A percentile compares a stretch with the other conserved stretches of the same genome.
These are phyloP conservation scores for Vimba vimba DNA, from an alignment of 2,113 vertebrate genomes.

Conservation along the genomic window DNA sequence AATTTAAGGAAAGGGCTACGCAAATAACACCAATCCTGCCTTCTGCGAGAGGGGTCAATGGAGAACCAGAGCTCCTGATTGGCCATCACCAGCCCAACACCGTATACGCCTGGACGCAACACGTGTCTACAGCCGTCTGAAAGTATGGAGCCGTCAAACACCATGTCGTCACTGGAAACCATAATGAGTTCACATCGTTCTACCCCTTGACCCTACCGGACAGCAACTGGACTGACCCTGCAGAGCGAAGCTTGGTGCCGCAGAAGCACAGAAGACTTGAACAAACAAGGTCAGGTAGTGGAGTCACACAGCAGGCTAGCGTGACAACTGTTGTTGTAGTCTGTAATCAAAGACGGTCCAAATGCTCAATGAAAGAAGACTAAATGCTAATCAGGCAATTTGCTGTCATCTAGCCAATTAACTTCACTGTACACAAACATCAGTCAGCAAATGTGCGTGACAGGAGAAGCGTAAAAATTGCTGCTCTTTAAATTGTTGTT, in stretches of 20 bases:
- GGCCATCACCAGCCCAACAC: neutral
- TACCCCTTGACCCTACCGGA: slow-evolving; percentile 33
- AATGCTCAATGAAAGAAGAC: slow-evolving; percentile 31
- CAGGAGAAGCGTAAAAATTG: neutral
- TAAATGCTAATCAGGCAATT: slow-evolving; percentile 42
- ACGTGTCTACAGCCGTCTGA: neutral
- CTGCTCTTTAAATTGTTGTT: slow-evolving; percentile 29
- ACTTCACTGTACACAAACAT: slow-evolving; percentile 36
- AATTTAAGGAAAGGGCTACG: slow-evolving; percentile 32
- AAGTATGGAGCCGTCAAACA: neutral
- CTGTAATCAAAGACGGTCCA: slow-evolving; percentile 9
- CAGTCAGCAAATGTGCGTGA: slow-evolving; percentile 33
- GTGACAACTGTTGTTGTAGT: slow-evolving; percentile 36
- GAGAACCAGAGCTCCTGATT: slow-evolving; percentile 10
- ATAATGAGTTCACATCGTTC: slow-evolving; percentile 18
- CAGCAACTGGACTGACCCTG: slow-evolving; percentile 37
- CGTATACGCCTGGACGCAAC: neutral
- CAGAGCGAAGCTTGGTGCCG: neutral
- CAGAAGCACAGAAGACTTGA: neutral
- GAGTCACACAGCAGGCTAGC: slow-evolving; percentile 10
- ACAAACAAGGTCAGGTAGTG: slow-evolving; percentile 31
- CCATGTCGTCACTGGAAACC: slow-evolving; percentile 9
- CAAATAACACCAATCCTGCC: slow-evolving; percentile 22
- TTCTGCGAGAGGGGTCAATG: neutral
- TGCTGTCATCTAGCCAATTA: slow-evolving; percentile 42